Percentiles rank a stretch among this genome's conserved stretches.
Evolutionary conservation across 2,113 vertebrate genomes (phyloP).

Genomic region (Phaetusa simplex): DNA sequence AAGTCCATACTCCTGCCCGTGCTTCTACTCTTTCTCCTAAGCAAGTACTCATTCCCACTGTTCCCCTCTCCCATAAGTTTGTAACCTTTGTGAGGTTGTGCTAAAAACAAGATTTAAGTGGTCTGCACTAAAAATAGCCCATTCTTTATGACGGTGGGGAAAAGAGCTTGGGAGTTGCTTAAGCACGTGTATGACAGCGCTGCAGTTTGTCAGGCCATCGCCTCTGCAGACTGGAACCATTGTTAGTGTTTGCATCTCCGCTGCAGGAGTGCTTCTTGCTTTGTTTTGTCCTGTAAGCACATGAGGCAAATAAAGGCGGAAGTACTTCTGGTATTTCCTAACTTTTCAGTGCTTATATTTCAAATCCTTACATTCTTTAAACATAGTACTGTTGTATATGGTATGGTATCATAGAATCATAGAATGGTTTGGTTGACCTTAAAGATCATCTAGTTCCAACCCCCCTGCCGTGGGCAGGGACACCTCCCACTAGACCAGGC

Average conservation of each 20-base stretch:
- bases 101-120: not conserved
- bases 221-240: not conserved
- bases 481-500: not conserved
- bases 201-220: not conserved
- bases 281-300: not conserved
- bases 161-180: not conserved
- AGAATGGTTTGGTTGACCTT: not conserved
- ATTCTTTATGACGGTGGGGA: not conserved
- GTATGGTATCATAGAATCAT: not conserved
- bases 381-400: not conserved
- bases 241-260: not conserved
- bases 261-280: not conserved
- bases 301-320: not conserved
- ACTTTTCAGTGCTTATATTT: not conserved
- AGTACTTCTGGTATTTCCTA: not conserved
- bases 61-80: not conserved
- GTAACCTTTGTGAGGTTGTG: not conserved
- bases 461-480: not conserved
- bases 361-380: not conserved
- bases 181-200: rapidly evolving
- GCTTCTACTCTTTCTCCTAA: not conserved
- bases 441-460: not conserved
- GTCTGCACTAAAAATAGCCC: not conserved
- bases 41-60: not conserved
- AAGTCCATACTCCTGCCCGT: not conserved